Base-by-base conservation (phyloP, 2,888 invertebrate genomes). In the Colostygia pectinataria region DNA sequence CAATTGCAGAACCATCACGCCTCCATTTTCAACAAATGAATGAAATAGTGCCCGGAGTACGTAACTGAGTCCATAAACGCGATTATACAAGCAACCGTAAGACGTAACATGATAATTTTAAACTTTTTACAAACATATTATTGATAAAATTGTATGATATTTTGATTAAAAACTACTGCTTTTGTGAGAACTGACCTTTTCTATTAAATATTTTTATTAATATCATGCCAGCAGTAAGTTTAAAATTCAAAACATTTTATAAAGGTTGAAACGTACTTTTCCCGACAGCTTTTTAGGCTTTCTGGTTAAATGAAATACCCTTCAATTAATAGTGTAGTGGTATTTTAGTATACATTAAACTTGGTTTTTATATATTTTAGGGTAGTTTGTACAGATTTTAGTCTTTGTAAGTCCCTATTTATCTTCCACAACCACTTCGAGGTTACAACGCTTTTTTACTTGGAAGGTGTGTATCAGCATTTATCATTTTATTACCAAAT, bases 11-110 rank as follows among this genome's bases (percentile, higher is more conserved):
- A 77, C 82, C 81, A 83, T 89, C 85, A 86, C 83, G 81, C 82
- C 83, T 82, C 87, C 89, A 90, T 89, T 85, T 89, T 83, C 84
- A 83, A 89, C 86, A 89, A 88, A 87, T 88, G 89, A 89, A 83
- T 81, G 80, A 66, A 72, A 66, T 46, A 44, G 52, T 46, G 45
- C 5, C 57, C 57, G 59, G 69, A 75, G 70, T 59, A 72, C 66
- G 76, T 76, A 78, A 73, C 66, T 61, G 31, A 6, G 20, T 13
- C 20, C n/a, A 4, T 15, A 32, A 18, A 33, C 39, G 53, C 39
- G 54, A 55, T 40, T 46, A 40, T 46, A 47, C 31, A 31, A 40
- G 31, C 39, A 45, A 46, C 51, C 23, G 14, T 55, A 53, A 53
- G 28, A 50, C 2, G 56, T 54, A 53, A 59, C 36, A 20, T 46